Evolutionary conservation across 2,113 vertebrate species (phyloP).

Genomic region (Mus spicilegus): DNA sequence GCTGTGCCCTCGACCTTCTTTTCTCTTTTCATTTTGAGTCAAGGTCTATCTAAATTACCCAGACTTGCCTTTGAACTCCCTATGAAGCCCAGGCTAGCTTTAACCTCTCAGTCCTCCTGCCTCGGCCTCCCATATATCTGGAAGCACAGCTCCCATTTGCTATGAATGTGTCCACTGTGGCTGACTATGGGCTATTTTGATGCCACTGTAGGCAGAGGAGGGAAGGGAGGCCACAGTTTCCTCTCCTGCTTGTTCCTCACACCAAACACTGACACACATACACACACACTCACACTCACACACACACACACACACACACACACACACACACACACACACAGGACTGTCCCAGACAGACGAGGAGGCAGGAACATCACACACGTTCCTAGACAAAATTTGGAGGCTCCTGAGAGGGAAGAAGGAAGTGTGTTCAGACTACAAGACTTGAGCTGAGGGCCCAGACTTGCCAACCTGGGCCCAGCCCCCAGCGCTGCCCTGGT

Average conservation of each 20-base stretch:
- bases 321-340: neutral
- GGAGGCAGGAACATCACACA: neutral
- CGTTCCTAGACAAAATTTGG: neutral
- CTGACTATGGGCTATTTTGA: neutral
- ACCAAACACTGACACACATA: neutral
- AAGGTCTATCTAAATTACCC: neutral
- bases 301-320: neutral
- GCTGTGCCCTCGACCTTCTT: neutral
- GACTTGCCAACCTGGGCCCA: constrained; percentile 36
- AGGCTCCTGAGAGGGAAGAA: neutral
- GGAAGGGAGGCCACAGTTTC: neutral
- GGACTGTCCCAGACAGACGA: neutral
- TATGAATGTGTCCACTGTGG: neutral
- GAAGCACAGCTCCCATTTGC: neutral
- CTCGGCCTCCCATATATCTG: neutral
- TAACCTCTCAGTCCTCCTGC: neutral
- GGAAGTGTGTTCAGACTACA: neutral
- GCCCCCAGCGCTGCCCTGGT: neutral
- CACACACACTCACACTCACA: neutral
- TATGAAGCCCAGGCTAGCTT: neutral
- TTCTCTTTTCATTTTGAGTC: neutral
- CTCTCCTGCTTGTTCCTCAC: neutral
- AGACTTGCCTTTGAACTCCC: neutral
- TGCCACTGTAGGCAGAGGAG: neutral
- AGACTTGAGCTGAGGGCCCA: neutral